Evolutionary conservation across 2,113 vertebrate genomes (phyloP).

Genomic region (Thomomys bottae): DNA sequence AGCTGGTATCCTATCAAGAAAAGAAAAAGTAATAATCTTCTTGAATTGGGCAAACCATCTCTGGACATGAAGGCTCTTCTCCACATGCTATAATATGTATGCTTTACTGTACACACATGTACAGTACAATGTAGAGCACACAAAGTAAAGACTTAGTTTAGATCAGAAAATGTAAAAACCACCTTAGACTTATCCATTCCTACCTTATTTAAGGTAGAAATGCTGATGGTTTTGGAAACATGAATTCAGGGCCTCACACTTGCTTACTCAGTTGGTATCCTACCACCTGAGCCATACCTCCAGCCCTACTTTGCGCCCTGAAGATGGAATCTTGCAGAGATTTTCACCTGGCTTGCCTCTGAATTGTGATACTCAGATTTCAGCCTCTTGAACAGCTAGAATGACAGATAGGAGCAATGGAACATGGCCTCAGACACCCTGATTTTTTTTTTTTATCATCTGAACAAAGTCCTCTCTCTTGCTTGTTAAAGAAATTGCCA

Average conservation of each 20-base stretch:
- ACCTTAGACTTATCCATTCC: not conserved
- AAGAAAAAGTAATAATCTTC: not conserved
- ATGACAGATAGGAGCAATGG: no score
- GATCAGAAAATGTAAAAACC: not conserved
- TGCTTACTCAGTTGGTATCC: no score
- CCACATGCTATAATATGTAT: no score
- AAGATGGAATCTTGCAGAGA: no score
- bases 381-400: no score
- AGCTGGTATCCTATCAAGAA: not conserved
- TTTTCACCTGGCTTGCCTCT: no score
- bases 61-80: not conserved
- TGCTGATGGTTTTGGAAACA: no score
- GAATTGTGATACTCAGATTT: no score
- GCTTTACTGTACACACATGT: accelerated
- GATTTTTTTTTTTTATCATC: not conserved
- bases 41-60: not conserved
- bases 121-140: not conserved
- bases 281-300: no score
- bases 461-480: not conserved
- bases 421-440: not conserved
- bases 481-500: not conserved
- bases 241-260: no score
- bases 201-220: not conserved
- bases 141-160: not conserved
- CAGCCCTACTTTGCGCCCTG: no score